A percentile compares a stretch with the other conserved stretches of the same genome.
Evolutionary conservation across 2,797 vertebrate species (phyloP).

Genomic region (Manis javanica): DNA sequence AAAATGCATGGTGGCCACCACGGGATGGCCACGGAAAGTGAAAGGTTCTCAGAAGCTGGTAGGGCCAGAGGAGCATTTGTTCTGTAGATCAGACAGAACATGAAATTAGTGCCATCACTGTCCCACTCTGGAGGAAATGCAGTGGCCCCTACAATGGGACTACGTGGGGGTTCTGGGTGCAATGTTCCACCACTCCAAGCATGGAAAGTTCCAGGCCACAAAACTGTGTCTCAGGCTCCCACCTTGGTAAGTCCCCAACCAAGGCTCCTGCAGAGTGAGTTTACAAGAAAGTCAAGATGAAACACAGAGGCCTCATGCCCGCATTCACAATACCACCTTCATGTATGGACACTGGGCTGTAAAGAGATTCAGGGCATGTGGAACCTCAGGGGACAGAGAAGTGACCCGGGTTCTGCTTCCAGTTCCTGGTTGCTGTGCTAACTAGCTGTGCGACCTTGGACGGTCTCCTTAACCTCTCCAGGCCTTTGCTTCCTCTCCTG

Average conservation of each 20-base stretch:
- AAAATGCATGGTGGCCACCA: fast-evolving
- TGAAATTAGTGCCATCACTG: fast-evolving
- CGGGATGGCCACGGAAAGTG: not conserved
- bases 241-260: not conserved
- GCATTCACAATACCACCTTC: not conserved
- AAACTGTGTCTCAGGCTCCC: not conserved
- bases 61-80: not conserved
- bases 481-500: slow-evolving; percentile 51
- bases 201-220: not conserved
- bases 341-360: not conserved
- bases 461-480: not conserved
- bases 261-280: not conserved
- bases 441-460: not conserved
- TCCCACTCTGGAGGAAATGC: not conserved
- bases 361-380: not conserved
- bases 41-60: not conserved
- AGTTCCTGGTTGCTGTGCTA: not conserved
- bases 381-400: not conserved
- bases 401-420: not conserved
- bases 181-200: not conserved
- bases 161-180: fast-evolving
- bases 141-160: too few relatives aligned
- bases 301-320: not conserved
- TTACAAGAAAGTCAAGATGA: not conserved
- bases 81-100: not conserved